phyloP scores from a whole-genome alignment of 1,140 invertebrate species.

The Atta texana region DNA sequence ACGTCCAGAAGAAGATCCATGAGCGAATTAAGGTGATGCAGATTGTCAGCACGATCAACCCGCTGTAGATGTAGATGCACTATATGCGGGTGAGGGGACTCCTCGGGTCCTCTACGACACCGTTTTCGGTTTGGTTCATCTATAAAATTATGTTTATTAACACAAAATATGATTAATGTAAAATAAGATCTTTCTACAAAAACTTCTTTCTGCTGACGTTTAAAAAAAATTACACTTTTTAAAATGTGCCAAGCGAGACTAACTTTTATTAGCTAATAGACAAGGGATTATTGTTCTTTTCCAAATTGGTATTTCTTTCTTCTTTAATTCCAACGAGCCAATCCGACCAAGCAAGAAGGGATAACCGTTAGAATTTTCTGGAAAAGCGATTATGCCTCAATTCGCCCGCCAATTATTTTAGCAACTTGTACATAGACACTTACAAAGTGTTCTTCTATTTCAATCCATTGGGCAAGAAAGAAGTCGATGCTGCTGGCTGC shows the following conservation, averaged over 20 bases:
- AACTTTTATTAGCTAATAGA: too few species aligned
- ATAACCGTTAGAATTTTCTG: background rate
- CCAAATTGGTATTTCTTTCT: too few species aligned
- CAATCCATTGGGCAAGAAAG: conserved; percentile 92
- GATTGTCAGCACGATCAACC: conserved; percentile 87
- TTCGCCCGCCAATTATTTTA: too few species aligned
- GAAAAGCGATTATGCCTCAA: background rate
- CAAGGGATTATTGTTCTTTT: too few species aligned
- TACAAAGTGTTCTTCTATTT: conserved; percentile 83
- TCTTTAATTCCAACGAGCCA: too few species aligned
- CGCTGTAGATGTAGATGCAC: conserved; percentile 88
- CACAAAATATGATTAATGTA: background rate
- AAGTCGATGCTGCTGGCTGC: conserved; percentile 91
- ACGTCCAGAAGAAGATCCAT: conserved; percentile 92
- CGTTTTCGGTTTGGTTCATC: background rate
- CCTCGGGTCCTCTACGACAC: conserved; percentile 68
- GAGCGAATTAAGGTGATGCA: conserved; percentile 89
- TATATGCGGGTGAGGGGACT: conserved; percentile 73
- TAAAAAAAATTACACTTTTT: too few species aligned
- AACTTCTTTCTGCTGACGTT: too few species aligned
- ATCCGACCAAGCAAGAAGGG: too few species aligned
- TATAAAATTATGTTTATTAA: conserved; percentile 44
- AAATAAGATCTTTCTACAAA: too few species aligned
- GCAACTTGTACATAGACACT: conserved; percentile 48
- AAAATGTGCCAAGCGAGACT: too few species aligned